phyloP scores from a whole-genome alignment of 2,113 vertebrate species.

The Sporophila hypoxantha region DNA sequence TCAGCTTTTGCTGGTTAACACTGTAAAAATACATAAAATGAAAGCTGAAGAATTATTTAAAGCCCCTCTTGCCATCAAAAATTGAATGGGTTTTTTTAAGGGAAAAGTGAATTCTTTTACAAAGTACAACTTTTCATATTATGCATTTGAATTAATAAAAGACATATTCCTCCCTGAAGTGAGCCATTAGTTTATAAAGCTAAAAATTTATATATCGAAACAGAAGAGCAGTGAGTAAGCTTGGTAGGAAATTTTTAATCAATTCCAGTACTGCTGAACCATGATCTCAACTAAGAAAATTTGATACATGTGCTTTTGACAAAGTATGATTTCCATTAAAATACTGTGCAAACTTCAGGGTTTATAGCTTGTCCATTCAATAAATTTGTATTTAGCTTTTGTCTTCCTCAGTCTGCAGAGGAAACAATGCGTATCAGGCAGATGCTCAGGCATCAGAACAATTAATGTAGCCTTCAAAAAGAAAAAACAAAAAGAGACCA shows the following conservation, averaged over 20 bases:
- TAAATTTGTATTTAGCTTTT: conserved; percentile 49
- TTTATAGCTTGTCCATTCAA: conserved; percentile 22
- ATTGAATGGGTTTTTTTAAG: neutral
- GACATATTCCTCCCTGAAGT: neutral
- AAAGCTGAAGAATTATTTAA: neutral
- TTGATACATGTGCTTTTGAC: neutral
- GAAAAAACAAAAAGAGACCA: neutral
- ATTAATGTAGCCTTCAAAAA: conserved; percentile 20
- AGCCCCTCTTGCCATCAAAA: neutral
- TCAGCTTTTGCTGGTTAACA: neutral
- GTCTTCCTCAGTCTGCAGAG: neutral
- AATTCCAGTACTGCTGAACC: neutral
- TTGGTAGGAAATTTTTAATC: neutral
- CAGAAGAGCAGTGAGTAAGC: neutral
- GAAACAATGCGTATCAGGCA: neutral
- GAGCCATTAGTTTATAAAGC: neutral
- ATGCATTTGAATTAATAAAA: neutral
- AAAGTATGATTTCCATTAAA: conserved; percentile 23
- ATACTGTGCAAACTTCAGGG: neutral
- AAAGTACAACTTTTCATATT: neutral
- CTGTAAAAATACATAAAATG: conserved; percentile 8
- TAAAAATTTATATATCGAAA: neutral
- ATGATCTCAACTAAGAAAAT: neutral
- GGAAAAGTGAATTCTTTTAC: neutral
- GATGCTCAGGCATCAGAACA: conserved; percentile 23